Conservation (phyloP, 2,113 vertebrate species). For the Dendrocopos noguchii region DNA sequence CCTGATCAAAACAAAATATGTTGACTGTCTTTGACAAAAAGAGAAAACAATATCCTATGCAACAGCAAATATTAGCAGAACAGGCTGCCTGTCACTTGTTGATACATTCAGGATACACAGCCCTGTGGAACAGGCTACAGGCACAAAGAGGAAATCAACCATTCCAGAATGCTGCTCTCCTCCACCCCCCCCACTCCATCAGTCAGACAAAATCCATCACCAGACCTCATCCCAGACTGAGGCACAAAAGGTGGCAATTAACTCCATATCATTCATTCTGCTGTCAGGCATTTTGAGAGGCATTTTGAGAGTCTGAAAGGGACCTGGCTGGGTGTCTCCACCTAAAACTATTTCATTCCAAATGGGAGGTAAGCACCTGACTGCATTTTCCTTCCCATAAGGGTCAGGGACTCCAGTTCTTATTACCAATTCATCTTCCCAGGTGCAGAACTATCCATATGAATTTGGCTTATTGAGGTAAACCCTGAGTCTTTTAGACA, state of each 20-base stretch:
- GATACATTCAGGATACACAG: neutral
- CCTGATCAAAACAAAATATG: neutral
- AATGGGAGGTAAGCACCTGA: neutral
- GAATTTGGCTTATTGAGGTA: neutral
- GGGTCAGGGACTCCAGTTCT: neutral
- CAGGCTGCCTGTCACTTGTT: neutral
- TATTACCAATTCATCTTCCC: neutral
- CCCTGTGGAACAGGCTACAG: neutral
- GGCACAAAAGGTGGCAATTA: neutral
- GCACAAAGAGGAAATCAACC: neutral
- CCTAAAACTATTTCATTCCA: neutral
- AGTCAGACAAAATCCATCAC: neutral
- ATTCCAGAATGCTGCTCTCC: neutral
- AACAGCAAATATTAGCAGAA: neutral
- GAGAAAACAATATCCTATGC: neutral
- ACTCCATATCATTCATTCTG: rapidly evolving
- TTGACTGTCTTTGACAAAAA: neutral
- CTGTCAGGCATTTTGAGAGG: neutral
- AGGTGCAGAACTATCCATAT: neutral
- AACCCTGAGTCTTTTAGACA: neutral
- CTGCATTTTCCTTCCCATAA: neutral
- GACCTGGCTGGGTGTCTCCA: neutral
- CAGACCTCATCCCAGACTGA: neutral
- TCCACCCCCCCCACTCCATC: neutral
- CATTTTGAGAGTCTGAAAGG: neutral